phyloP scores from a whole-genome alignment of 2,113 vertebrate species.

The Peucedramus taeniatus region DNA sequence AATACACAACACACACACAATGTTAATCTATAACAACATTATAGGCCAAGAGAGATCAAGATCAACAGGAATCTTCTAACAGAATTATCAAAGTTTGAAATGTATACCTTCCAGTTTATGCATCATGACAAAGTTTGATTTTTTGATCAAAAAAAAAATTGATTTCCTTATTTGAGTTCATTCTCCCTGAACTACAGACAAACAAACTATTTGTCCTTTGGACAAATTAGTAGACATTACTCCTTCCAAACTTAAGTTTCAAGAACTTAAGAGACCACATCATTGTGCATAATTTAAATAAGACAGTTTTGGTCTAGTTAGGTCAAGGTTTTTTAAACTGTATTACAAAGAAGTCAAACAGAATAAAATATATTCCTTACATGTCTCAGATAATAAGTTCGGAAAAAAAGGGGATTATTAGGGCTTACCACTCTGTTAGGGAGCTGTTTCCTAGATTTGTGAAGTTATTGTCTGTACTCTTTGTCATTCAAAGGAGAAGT shows the following conservation, averaged over 20 bases:
- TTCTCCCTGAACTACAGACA: neutral
- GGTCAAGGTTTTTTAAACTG: neutral
- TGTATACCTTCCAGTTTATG: neutral
- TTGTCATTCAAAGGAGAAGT: neutral
- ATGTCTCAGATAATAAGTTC: neutral
- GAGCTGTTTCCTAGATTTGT: neutral
- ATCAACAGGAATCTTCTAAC: neutral
- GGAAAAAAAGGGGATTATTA: neutral
- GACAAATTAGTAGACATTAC: neutral
- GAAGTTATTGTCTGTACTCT: neutral
- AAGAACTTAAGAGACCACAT: neutral
- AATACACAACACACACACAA: neutral
- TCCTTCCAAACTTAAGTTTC: neutral
- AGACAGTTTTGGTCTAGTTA: neutral
- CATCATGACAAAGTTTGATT: neutral
- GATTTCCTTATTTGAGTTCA: neutral
- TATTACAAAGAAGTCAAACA: neutral
- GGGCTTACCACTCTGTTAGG: neutral
- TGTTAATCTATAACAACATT: neutral
- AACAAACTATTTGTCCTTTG: neutral
- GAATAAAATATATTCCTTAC: neutral
- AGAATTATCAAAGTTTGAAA: neutral
- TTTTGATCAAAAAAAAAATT: too few species aligned
- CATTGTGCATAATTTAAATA: neutral
- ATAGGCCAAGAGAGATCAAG: neutral